A percentile compares a stretch with the other conserved stretches of the same genome.
phyloP scores from a whole-genome alignment of 2,113 vertebrate genomes.

The Climacteris rufus region DNA sequence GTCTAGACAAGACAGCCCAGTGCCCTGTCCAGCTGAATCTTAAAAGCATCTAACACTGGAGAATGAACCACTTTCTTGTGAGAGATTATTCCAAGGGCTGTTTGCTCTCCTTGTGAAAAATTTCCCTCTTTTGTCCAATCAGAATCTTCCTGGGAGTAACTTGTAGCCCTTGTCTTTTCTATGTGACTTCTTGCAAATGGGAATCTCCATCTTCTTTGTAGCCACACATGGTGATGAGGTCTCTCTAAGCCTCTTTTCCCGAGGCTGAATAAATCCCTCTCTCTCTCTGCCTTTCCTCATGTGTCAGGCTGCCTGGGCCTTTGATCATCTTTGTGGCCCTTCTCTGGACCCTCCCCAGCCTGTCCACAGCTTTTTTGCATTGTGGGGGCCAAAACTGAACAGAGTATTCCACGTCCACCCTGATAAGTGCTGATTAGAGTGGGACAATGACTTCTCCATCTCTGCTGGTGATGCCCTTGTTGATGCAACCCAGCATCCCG shows the following conservation, averaged over 20 bases:
- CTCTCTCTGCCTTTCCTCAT: neutral
- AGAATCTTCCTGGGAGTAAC: neutral
- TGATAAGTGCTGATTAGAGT: rapidly evolving
- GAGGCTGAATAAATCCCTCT: neutral
- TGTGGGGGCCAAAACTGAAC: neutral
- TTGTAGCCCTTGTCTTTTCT: neutral
- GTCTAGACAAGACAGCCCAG: neutral
- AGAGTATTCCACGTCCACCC: neutral
- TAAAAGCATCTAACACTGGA: neutral
- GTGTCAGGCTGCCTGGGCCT: neutral
- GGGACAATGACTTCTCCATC: neutral
- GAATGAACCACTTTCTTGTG: neutral
- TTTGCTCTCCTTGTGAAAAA: neutral
- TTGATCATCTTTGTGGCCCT: neutral
- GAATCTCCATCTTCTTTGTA: neutral
- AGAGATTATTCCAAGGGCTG: neutral
- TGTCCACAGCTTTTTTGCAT: neutral
- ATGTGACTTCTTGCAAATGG: neutral
- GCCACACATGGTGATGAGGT: neutral
- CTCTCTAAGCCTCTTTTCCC: neutral
- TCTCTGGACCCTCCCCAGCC: neutral
- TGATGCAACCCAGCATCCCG: neutral
- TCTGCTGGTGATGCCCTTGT: neutral
- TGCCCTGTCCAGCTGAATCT: neutral
- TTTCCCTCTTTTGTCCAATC: neutral